A percentile compares a stretch with the other conserved stretches of the same genome.
Conservation (phyloP, 2,888 invertebrate species). For the Meliscaeva auricollis region DNA sequence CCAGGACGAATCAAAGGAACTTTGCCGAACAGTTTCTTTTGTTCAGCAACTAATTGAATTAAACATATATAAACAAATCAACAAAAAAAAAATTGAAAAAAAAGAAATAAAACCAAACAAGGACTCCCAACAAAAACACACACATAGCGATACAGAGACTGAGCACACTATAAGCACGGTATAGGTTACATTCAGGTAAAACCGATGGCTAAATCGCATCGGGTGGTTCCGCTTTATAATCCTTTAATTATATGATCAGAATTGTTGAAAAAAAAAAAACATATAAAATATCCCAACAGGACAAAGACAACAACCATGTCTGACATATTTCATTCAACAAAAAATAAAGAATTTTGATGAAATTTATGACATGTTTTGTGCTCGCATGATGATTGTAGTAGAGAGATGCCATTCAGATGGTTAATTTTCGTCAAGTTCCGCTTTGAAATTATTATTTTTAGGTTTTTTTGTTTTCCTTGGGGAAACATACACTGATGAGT, state of each 20-base stretch:
- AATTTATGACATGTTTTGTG: constrained; percentile 75
- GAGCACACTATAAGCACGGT: constrained; percentile 61
- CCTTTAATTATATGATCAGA: constrained; percentile 68
- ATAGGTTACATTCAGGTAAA: constrained; percentile 73
- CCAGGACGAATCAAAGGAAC: constrained; percentile 55
- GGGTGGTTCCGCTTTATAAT: constrained; percentile 74
- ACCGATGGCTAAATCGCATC: constrained; percentile 59
- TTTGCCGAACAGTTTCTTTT: constrained; percentile 64
- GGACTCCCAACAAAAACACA: constrained; percentile 17
- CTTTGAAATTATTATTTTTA: constrained; percentile 1
- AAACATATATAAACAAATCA: constrained; percentile 74
- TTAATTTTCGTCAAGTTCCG: constrained; percentile 72
- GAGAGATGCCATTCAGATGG: constrained; percentile 70
- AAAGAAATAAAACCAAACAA: constrained; percentile 31
- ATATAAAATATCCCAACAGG: constrained; percentile 36
- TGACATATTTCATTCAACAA: constrained; percentile 61
- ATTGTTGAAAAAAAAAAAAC: constrained; percentile 19
- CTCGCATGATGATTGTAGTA: constrained; percentile 32
- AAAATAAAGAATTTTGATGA: constrained; percentile 51
- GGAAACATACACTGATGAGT: not conserved
- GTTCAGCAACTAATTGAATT: constrained; percentile 72
- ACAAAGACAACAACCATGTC: constrained; percentile 64
- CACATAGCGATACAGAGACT: constrained; percentile 35
- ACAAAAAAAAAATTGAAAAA: constrained; percentile 13
- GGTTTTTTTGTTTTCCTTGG: constrained; percentile 2